phyloP scores from a whole-genome alignment of 2,888 invertebrate genomes.

The Conops quadrifasciatus region DNA sequence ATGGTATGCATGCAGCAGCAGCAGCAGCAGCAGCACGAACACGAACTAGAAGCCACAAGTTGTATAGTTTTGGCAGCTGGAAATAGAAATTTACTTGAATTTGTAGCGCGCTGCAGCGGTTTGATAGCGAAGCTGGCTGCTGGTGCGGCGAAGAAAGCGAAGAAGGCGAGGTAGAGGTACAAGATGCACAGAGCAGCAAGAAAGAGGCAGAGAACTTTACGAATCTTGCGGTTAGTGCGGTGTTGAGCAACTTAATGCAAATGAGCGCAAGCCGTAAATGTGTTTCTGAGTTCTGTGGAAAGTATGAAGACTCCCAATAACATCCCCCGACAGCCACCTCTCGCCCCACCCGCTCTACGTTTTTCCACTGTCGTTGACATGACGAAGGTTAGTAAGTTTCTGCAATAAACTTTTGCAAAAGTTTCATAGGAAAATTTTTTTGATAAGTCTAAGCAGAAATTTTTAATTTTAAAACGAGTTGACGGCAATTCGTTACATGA shows the following conservation, averaged over 20 bases:
- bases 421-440: neutral
- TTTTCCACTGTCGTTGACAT: no score
- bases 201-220: neutral
- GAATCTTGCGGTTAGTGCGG: slow-evolving; percentile 5
- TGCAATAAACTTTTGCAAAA: neutral
- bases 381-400: no score
- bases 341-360: no score
- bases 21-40: slow-evolving; percentile 33
- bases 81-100: slow-evolving; percentile 26
- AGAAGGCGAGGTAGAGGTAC: neutral
- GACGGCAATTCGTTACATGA: no score
- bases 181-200: neutral
- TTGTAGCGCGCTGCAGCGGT: slow-evolving; percentile 2
- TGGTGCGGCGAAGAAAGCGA: neutral
- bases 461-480: no score
- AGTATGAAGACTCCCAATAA: no score
- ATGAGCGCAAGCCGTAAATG: neutral
- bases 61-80: slow-evolving; percentile 22
- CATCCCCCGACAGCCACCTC: no score
- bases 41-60: slow-evolving; percentile 37
- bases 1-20: slow-evolving; percentile 37
- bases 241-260: slow-evolving; percentile 27
- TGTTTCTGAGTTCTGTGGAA: neutral
- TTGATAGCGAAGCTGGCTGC: no score
- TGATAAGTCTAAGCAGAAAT: neutral